Base-by-base conservation (phyloP, 2,797 vertebrate species). In the Karalla daura region DNA sequence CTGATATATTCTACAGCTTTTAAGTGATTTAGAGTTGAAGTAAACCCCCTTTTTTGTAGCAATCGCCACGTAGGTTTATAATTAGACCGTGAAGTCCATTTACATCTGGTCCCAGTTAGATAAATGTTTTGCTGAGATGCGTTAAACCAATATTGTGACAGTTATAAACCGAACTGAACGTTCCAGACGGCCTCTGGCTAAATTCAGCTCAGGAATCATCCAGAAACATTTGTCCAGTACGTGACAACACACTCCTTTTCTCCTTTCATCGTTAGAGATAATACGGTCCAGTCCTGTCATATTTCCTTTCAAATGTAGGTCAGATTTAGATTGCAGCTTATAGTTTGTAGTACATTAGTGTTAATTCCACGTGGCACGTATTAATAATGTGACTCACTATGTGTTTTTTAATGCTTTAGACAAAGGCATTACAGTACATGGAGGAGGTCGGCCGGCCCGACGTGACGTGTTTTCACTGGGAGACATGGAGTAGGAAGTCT, bases 281-380 rank as follows among this genome's bases (percentile, higher is more conserved):
- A 25, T 17, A 2, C n/a, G 28, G 35, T 50, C 27, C 49, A 27
- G 27, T 70, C 7, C 7, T 27, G 0, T 36, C 24, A 0, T 32
- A 33, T 71, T 45, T 63, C 8, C 33, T 67, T 40, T 52, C 2
- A 69, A 52, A 85, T 83, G 32, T 78, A 44, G 76, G 74, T 85
- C 78, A 79, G 54, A 2, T 63, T 61, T 78, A 18, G 54, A 65
- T 70, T 55, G 65, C 41, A 69, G 54, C 21, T 65, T 65, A 60
- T 46, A 44, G 7, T 36, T 61, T 50, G 52, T 72, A 1, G n/a
- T 50, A 65, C 60, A 64, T 82, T 76, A 58, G 40, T 63, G 17
- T 21, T 78, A 45, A 79, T 71, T 75, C 43, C 41, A 63, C 25
- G 27, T 0, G 41, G 7, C 30, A 21, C 25, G 6, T 44, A 59